These are phyloP conservation scores for Galeopterus variegatus DNA, from an alignment of 2,113 vertebrate genomes.

Conservation along the genomic window DNA sequence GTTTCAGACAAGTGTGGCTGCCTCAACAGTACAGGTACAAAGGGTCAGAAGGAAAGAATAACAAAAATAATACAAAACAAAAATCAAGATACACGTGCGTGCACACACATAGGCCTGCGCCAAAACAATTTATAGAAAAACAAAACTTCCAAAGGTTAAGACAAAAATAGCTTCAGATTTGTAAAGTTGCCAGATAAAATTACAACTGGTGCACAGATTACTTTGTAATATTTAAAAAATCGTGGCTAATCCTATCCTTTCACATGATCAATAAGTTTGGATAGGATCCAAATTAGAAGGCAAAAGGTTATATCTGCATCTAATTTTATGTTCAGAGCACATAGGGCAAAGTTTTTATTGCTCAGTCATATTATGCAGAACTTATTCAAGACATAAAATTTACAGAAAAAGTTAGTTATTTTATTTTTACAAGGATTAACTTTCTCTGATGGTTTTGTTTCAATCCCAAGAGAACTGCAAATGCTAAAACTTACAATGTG, in stretches of 20 bases:
- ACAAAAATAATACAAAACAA: background rate
- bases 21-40: background rate
- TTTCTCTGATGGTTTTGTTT: conserved; percentile 63
- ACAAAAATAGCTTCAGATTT: background rate
- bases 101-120: background rate
- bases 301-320: background rate
- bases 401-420: background rate
- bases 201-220: background rate
- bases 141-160: too few relatives aligned
- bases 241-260: background rate
- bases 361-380: background rate
- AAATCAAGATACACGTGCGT: background rate
- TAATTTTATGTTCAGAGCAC: background rate
- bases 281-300: background rate
- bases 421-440: background rate
- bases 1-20: background rate
- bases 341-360: background rate
- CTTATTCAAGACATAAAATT: background rate
- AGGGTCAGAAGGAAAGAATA: background rate
- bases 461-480: background rate
- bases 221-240: background rate
- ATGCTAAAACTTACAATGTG: background rate
- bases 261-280: background rate
- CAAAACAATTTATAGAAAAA: background rate
- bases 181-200: background rate